These are phyloP conservation scores for Synergus itoensis DNA, from an alignment of 2,888 invertebrate species.

Conservation along the genomic window DNA sequence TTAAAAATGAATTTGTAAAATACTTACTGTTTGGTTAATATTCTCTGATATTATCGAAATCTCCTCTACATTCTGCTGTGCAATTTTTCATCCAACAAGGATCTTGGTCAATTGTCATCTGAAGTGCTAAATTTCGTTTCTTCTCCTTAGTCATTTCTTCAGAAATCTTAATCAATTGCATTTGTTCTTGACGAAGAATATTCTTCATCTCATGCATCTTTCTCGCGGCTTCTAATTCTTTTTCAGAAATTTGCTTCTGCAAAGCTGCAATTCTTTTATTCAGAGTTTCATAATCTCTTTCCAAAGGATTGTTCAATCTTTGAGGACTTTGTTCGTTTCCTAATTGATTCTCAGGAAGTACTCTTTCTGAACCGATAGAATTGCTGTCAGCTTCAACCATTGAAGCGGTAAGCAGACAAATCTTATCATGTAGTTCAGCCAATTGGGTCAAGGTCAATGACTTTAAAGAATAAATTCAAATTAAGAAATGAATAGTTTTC, in stretches of 20 bases:
- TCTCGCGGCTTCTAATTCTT: slow-evolving; percentile 65
- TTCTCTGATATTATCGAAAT: slow-evolving; percentile 4
- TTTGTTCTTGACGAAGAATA: slow-evolving; percentile 66
- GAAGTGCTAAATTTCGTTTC: slow-evolving; percentile 64
- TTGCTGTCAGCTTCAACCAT: slow-evolving; percentile 57
- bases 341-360: background rate
- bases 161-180: slow-evolving; percentile 63
- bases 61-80: slow-evolving; percentile 52
- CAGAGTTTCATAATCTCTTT: slow-evolving; percentile 55
- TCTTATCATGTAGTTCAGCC: slow-evolving; percentile 71
- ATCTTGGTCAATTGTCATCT: slow-evolving; percentile 55
- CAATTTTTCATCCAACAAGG: slow-evolving; percentile 56
- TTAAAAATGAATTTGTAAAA: background rate
- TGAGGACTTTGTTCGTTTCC: background rate
- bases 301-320: background rate
- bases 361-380: background rate
- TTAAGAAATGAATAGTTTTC: slow-evolving; percentile 5
- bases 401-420: slow-evolving; percentile 66
- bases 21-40: background rate
- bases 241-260: slow-evolving; percentile 68
- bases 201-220: slow-evolving; percentile 65
- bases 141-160: slow-evolving; percentile 68
- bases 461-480: slow-evolving; percentile 51
- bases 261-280: slow-evolving; percentile 69
- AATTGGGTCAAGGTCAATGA: slow-evolving; percentile 68